Base-by-base conservation (phyloP, 2,797 vertebrate species). In the Spinus pinus region DNA sequence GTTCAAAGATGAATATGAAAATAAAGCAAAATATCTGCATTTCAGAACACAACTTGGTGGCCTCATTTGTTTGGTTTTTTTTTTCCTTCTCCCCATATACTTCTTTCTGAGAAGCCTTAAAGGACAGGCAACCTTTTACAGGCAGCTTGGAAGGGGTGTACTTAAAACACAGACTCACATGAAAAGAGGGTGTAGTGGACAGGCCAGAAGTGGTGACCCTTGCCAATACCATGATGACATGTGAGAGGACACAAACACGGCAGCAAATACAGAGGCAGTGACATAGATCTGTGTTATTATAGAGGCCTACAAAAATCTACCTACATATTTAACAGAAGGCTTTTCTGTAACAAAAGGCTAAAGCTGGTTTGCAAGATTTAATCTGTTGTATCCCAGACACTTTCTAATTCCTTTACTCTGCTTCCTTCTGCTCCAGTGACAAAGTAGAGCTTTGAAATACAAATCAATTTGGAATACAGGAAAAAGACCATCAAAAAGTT, bases 151-250 rank as follows among this genome's bases (percentile, higher is more conserved):
- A 85, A 86, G 69, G n/a, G 83, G 44, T 7, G 47, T 14, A 78
- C 61, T 92, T 87, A 89, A 81, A 89, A 50, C 71, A 74, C 0
- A 16, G 75, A 78, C 61, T 58, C 18, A 14, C 4, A 24, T 27
- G 86, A 88, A 73, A 92, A 82, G 72, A 87, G 47, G 41, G 44
- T 75, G 78, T 22, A 27, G 79, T 54, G 89, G 75, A 79, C 86
- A 81, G 81, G 69, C 54, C 79, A 95, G 57, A 83, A 94, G 81
- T 56, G 44, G 72, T 91, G 91, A 93, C 84, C 88, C 82, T 72
- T 78, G 85, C 54, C 72, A 81, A 62, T 30, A 64, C 16, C 8
- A 22, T 71, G 79, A 66, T 85, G 86, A 92, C 84, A 78, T n/a
- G 69, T 4, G 57, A 89, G 67, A 67, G 61, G 65, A 91, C 81